Conservation (phyloP, 2,797 vertebrate genomes). For the Sebastes trivittatus region DNA sequence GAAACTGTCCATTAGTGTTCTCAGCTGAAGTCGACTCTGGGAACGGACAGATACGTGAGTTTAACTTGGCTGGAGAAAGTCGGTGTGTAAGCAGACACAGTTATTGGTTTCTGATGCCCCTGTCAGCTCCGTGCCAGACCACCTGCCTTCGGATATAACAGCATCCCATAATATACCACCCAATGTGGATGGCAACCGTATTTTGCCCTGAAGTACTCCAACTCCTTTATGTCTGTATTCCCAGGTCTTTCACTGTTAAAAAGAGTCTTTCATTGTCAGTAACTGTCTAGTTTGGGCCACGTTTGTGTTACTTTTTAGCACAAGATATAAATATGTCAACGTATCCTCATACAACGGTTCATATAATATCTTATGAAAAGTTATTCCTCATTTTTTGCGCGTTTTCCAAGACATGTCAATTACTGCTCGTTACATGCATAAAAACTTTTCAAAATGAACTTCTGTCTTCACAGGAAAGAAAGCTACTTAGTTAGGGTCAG, state of each 20-base stretch:
- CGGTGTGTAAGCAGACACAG: constrained; percentile 75
- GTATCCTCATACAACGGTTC: no score
- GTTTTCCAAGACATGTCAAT: no score
- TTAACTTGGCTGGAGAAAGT: constrained; percentile 82
- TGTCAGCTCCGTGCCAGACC: constrained; percentile 83
- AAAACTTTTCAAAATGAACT: rapidly evolving
- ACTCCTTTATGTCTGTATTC: neutral
- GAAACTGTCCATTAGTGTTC: neutral
- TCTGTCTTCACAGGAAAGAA: no score
- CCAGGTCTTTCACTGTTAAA: neutral
- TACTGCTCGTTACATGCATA: no score
- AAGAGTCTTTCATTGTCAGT: neutral
- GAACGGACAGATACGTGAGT: constrained; percentile 73
- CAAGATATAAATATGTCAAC: neutral
- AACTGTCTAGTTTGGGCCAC: neutral
- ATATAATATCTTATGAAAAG: no score
- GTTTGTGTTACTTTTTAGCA: neutral
- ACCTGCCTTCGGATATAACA: constrained; percentile 72
- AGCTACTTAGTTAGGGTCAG: no score
- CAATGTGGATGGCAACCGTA: constrained; percentile 25
- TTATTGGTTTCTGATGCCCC: constrained; percentile 89
- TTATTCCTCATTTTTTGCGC: no score
- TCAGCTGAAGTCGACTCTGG: constrained; percentile 32
- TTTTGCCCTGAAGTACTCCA: constrained; percentile 7
- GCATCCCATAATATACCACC: constrained; percentile 50